Evolutionary conservation across 2,888 invertebrate species (phyloP), one percentile per base, ranked within the genome.

Genomic region (Trichacis sp.): DNA sequence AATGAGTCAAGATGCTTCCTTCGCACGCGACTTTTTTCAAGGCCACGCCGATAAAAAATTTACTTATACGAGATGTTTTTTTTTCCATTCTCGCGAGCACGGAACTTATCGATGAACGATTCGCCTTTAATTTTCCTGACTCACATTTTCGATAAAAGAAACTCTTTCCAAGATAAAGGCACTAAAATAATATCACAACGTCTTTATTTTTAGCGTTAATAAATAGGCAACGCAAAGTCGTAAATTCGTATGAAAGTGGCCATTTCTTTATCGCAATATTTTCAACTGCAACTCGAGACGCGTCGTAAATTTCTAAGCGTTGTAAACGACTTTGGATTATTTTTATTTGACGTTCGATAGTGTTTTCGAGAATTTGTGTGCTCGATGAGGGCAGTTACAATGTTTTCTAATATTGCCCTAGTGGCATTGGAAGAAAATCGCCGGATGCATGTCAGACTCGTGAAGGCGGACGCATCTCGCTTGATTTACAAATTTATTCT

Each of bases 401-500:
- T 36, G 3, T 36, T 36, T 36, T 36, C 36, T 36, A 36, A 36
- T 36, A 36, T 4, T 11, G 12, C 11, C 12, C n/a, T 2, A 17
- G 17, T 42, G 18, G n/a, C 33, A 33, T 33, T 33, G 18, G 14
- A 17, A 17, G 15, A 38, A 36, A 38, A 43, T 40, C 30, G 19
- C 55, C 47, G 59, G 51, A 52, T 45, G 49, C 43, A 19, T 47
- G 49, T 51, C 57, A 24, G 50, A 52, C 14, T 33, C 18, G 33
- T 17, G 45, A 24, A 51, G 46, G 20, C 20, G 42, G 17, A 42
- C 30, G 20, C 40, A 47, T 36, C 24, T 24, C 19, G 45, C 1
- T 40, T 42, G 47, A 65, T 65, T 63, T 58, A 52, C 56, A 61
- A 53, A 66, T 66, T 66, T 69, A 66, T 64, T 66, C 48, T 61